Base-by-base conservation (phyloP, 2,113 vertebrate species). In the Heterotilapia buettikoferi region DNA sequence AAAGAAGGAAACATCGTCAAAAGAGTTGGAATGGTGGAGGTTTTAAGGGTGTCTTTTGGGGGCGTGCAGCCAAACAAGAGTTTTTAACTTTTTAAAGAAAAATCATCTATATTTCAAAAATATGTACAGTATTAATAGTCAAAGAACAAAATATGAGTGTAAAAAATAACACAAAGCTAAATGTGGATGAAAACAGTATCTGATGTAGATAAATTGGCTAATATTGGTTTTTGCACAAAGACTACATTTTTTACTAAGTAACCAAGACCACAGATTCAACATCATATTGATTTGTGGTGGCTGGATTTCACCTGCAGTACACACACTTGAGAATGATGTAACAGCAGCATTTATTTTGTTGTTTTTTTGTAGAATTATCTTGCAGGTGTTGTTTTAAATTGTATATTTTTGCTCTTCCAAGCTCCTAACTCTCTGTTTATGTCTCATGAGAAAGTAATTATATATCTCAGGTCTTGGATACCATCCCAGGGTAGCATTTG, bases 391-490 rank as follows among this genome's bases (percentile, higher is more conserved):
- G 84, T 92, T 93, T 90, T 89, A 84, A 91, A 85, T 50, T 57
- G 68, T 78, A 87, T 82, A 83, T 86, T 21, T 89, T 47, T 66
- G 26, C 84, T 73, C 73, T 83, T 85, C 80, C 81, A 82, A n/a
- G 45, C 26, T 92, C 31, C 83, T 90, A 59, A 84, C 33, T 38
- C 66, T 89, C 78, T 92, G 82, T 94, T 92, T 90, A 84, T 91
- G 71, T 93, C 92, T 92, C 88, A 26, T 47, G 90, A 92, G 92
- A 94, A 92, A 56, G 85, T 92, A 94, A 95, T 94, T 95, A 88
- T 86, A 93, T 36, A 93, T 89, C 86, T 85, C 86, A 50, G 78
- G 83, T 89, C 89, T 91, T 93, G 93, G 93, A 89, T 56, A 56
- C 53, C 14, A 80, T 94, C 92, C 92, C 90, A 84, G 80, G 53